Conservation (phyloP, 2,797 vertebrate genomes). For the Sphaeramia orbicularis region DNA sequence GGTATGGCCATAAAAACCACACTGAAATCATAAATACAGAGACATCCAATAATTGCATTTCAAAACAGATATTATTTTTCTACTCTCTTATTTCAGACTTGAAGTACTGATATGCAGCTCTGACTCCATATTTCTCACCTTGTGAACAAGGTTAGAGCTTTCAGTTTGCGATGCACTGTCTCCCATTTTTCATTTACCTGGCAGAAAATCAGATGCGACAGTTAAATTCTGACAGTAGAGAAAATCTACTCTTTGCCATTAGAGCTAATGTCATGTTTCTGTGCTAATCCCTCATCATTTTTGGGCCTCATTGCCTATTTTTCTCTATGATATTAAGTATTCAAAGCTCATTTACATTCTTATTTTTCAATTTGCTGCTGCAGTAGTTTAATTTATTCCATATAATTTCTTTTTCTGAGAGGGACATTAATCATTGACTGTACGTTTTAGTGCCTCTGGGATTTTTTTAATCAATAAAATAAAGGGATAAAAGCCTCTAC, state of each 20-base stretch:
- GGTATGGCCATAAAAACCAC: conserved; percentile 13
- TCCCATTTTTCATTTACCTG: conserved; percentile 85
- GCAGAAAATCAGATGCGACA: conserved; percentile 84
- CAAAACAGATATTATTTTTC: conserved; percentile 57
- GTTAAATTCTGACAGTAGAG: conserved; percentile 83
- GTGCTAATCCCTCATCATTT: conserved; percentile 93
- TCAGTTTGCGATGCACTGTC: conserved; percentile 70
- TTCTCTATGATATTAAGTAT: conserved; percentile 99
- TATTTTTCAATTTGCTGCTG: conserved; percentile 99
- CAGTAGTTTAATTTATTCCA: conserved; percentile 99
- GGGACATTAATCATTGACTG: conserved; percentile 99
- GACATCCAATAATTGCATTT: conserved; percentile 47
- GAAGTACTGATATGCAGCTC: conserved; percentile 67
- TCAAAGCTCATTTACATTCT: conserved; percentile 99
- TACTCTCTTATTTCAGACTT: conserved; percentile 68
- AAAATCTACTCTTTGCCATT: conserved; percentile 80
- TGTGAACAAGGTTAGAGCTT: conserved; percentile 77
- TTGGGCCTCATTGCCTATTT: conserved; percentile 92
- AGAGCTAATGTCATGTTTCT: conserved; percentile 89
- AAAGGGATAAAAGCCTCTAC: conserved; percentile 84
- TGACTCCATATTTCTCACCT: conserved; percentile 74
- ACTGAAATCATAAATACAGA: conserved; percentile 33
- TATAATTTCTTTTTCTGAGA: conserved; percentile 99
- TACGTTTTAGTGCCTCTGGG: conserved; percentile 99
- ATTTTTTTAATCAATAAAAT: conserved; percentile 92